Evolutionary conservation across 2,113 vertebrate species (phyloP).

Genomic region (Mormyrus lacerda): DNA sequence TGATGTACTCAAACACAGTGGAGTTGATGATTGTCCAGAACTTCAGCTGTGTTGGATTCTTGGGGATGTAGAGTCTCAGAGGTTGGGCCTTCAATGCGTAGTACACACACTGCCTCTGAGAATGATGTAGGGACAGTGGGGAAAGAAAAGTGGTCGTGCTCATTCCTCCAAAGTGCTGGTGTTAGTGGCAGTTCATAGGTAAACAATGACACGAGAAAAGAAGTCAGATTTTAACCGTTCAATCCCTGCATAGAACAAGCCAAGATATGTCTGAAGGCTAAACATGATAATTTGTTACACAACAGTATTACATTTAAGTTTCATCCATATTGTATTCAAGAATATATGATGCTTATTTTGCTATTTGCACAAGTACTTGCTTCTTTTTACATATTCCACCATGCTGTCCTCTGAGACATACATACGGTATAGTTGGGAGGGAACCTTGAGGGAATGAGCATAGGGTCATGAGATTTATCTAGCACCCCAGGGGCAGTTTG

Average conservation of each 20-base stretch:
- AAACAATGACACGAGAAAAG: neutral
- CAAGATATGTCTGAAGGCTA: neutral
- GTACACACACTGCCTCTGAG: conserved; percentile 84
- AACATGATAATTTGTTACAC: too few species aligned
- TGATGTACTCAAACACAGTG: conserved; percentile 84
- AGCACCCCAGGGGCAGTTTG: neutral
- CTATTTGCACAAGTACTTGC: neutral
- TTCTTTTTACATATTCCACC: neutral
- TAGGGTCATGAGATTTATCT: neutral
- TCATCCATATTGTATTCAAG: neutral
- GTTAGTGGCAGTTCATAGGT: neutral
- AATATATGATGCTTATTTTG: neutral
- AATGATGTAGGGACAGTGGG: neutral
- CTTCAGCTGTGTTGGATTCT: conserved; percentile 78
- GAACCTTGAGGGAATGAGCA: neutral
- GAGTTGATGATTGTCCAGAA: conserved; percentile 92
- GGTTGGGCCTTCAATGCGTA: conserved; percentile 86
- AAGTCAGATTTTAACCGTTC: neutral
- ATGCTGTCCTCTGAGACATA: neutral
- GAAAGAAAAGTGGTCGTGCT: neutral
- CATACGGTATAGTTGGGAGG: neutral
- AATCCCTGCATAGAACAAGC: neutral
- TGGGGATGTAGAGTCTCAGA: conserved; percentile 82
- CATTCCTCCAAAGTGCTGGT: neutral
- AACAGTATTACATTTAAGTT: too few species aligned